These are phyloP conservation scores for Caenorhabditis sulstoni DNA, from an alignment of 2,888 invertebrate genomes.

Conservation along the genomic window DNA sequence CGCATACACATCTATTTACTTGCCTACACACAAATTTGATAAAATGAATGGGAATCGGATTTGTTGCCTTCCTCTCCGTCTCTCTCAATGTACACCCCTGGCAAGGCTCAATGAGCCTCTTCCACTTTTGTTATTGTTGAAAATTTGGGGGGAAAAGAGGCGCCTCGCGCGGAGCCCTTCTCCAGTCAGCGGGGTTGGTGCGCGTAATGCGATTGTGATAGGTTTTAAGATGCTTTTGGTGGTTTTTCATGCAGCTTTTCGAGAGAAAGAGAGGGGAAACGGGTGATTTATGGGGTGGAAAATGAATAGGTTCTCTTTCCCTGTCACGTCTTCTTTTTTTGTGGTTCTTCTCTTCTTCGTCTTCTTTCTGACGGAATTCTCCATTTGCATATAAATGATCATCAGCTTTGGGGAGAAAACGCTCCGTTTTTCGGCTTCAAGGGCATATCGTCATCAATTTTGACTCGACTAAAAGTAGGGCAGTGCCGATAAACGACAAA, in stretches of 20 bases:
- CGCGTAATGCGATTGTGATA: conserved; percentile 15
- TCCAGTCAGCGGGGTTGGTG: not conserved
- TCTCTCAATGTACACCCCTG: not conserved
- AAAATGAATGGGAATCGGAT: conserved; percentile 51
- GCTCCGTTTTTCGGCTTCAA: conserved; percentile 20
- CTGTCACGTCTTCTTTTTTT: not conserved
- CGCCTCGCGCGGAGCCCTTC: not conserved
- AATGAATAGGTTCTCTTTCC: no score
- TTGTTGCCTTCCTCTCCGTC: conserved; percentile 20
- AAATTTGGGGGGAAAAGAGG: not conserved
- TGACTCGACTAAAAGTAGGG: conserved; percentile 19
- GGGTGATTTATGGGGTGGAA: no score
- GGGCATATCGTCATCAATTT: conserved; percentile 48
- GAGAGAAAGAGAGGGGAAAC: not conserved
- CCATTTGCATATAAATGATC: conserved; percentile 40
- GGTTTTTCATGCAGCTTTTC: not conserved
- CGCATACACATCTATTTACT: conserved; percentile 11
- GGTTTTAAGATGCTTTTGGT: not conserved
- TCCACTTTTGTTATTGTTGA: conserved; percentile 13
- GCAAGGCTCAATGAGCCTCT: conserved; percentile 5
- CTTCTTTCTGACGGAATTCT: not conserved
- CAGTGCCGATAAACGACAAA: conserved; percentile 10
- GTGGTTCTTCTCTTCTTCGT: not conserved
- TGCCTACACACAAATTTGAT: conserved; percentile 49
- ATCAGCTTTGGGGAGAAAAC: conserved; percentile 1